phyloP scores from a whole-genome alignment of 2,113 vertebrate genomes.

The Phalacrocorax aristotelis region DNA sequence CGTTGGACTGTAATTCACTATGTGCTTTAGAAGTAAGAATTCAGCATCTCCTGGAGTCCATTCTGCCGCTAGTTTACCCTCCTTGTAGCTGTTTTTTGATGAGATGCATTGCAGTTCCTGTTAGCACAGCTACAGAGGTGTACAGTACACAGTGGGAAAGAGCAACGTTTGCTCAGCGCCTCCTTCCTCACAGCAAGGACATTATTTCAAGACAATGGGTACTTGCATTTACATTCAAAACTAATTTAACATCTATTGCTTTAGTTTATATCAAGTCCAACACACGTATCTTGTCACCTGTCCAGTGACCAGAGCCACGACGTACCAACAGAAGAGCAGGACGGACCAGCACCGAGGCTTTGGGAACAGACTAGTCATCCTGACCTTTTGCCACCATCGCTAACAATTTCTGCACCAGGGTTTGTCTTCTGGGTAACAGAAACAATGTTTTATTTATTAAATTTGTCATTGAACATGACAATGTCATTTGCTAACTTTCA shows the following conservation, averaged over 20 bases:
- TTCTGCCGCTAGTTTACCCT: background rate
- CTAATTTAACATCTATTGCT: background rate
- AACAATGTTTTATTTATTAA: conserved; percentile 63
- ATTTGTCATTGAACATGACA: conserved; percentile 60
- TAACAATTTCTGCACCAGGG: background rate
- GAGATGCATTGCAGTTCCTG: background rate
- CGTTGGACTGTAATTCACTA: background rate
- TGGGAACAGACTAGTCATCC: background rate
- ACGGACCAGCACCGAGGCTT: background rate
- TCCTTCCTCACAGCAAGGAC: background rate
- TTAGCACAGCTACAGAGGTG: background rate
- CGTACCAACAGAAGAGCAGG: background rate
- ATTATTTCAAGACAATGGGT: background rate
- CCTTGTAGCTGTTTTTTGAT: fast-evolving
- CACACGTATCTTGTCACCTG: fast-evolving
- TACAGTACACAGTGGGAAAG: background rate
- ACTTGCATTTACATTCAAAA: background rate
- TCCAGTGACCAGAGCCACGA: background rate
- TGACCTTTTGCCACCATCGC: conserved; percentile 1
- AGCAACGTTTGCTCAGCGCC: background rate
- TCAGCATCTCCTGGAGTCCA: background rate
- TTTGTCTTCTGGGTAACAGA: conserved; percentile 58
- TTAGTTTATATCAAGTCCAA: background rate
- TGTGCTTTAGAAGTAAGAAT: background rate
- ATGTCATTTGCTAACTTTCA: conserved; percentile 61